Evolutionary conservation across 2,113 vertebrate genomes (phyloP).

Genomic region (Willisornis vidua): DNA sequence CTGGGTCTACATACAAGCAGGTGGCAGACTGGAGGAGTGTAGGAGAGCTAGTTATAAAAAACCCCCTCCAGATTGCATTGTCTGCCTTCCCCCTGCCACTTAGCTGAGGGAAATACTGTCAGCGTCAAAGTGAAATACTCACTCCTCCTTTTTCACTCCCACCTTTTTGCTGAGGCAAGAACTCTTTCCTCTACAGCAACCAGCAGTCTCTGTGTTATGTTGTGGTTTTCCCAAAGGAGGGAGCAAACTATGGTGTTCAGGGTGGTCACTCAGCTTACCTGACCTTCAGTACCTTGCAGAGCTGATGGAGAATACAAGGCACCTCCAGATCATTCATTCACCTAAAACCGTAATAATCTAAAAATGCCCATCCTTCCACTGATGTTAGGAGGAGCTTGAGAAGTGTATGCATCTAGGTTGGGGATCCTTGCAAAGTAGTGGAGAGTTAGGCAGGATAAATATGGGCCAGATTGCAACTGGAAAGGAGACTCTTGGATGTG

Average conservation of each 20-base stretch:
- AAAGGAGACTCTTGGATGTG: neutral
- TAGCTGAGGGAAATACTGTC: conserved; percentile 42
- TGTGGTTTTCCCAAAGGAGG: neutral
- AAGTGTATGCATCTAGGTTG: neutral
- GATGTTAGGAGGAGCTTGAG: neutral
- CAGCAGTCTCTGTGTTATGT: neutral
- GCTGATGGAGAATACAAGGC: neutral
- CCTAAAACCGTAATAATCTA: neutral
- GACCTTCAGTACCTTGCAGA: neutral
- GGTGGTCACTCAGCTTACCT: neutral
- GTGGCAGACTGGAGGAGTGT: conserved; percentile 69
- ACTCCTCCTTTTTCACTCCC: conserved; percentile 51
- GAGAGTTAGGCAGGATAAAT: neutral
- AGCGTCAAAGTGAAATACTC: conserved; percentile 25
- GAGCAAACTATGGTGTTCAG: neutral
- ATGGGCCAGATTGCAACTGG: neutral
- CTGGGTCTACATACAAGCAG: conserved; percentile 54
- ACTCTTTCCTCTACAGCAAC: neutral
- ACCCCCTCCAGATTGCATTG: conserved; percentile 66
- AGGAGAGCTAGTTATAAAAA: conserved; percentile 49
- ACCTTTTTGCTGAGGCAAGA: conserved; percentile 49
- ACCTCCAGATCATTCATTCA: neutral
- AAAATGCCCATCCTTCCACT: neutral
- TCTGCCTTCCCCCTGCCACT: conserved; percentile 38
- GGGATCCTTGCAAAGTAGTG: neutral